Evolutionary conservation across 2,113 vertebrate genomes (phyloP).

Genomic region (Phainopepla nitens): DNA sequence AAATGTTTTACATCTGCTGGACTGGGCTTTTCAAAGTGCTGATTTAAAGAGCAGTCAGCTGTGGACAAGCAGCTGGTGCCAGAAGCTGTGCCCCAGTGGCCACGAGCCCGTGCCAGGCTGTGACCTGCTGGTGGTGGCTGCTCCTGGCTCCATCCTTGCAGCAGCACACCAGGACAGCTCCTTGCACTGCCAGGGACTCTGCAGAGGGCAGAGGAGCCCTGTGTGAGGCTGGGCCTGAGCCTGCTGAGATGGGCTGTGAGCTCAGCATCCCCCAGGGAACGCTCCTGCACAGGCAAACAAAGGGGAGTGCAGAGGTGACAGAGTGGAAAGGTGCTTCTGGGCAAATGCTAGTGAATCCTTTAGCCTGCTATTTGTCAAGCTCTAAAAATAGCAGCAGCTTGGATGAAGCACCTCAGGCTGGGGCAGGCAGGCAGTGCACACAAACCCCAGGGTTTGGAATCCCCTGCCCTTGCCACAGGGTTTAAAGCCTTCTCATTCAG

Average conservation of each 20-base stretch:
- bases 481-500: not conserved
- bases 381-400: conserved; percentile 31
- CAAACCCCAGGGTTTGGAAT: not conserved
- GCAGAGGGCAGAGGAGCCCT: not conserved
- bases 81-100: not conserved
- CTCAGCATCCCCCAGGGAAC: not conserved
- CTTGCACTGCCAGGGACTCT: not conserved
- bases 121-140: not conserved
- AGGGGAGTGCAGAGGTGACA: conserved; percentile 11
- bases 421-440: not conserved
- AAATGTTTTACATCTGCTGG: not conserved
- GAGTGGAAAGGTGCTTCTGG: conserved; percentile 42
- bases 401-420: not conserved
- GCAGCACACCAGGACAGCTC: not conserved
- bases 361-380: conserved; percentile 42
- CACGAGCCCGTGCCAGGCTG: not conserved
- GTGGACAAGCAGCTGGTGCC: not conserved
- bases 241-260: not conserved
- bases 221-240: not conserved
- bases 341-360: conserved; percentile 38
- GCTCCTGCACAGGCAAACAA: conserved; percentile 14
- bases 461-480: not conserved
- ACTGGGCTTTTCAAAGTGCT: not conserved
- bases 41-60: not conserved
- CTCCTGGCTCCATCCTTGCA: not conserved